Evolutionary conservation across 53 echinoderm and acorn worm species (phyloP).

Genomic region (Actinopyga echinites): DNA sequence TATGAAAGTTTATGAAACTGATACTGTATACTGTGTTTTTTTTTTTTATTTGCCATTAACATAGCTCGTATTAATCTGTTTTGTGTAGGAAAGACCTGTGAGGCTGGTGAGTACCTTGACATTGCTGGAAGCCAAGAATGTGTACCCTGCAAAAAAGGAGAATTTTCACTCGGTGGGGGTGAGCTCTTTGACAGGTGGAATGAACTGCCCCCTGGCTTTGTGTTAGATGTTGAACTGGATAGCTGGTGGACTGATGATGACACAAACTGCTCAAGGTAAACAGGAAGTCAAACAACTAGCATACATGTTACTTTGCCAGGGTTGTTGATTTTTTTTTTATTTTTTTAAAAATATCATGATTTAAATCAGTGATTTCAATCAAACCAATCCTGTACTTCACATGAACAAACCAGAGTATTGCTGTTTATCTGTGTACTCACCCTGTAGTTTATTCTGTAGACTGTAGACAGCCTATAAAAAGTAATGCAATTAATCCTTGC

Average conservation of each 20-base stretch:
- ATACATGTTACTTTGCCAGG: too few species aligned
- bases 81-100: slow-evolving; percentile 79
- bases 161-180: slow-evolving; percentile 89
- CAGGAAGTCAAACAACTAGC: not conserved
- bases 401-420: not conserved
- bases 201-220: slow-evolving; percentile 71
- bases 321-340: too few species aligned
- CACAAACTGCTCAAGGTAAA: slow-evolving; percentile 47
- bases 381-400: not conserved
- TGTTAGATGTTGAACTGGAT: slow-evolving; percentile 43
- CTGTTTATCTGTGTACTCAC: not conserved
- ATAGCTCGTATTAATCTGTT: not conserved
- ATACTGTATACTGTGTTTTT: too few species aligned
- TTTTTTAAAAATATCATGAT: not conserved
- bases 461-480: not conserved
- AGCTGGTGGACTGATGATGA: slow-evolving; percentile 6
- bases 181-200: slow-evolving; percentile 76
- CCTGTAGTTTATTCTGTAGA: not conserved
- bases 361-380: too few species aligned
- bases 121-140: slow-evolving; percentile 63
- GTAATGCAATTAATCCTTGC: too few species aligned
- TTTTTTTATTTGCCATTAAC: too few species aligned
- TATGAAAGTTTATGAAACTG: too few species aligned
- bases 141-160: slow-evolving; percentile 62
- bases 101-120: slow-evolving; percentile 79